Percentiles rank a stretch among this genome's conserved stretches.
Evolutionary conservation across 2,888 invertebrate species (phyloP).

Genomic region (Thysanoteuthis rhombus): DNA sequence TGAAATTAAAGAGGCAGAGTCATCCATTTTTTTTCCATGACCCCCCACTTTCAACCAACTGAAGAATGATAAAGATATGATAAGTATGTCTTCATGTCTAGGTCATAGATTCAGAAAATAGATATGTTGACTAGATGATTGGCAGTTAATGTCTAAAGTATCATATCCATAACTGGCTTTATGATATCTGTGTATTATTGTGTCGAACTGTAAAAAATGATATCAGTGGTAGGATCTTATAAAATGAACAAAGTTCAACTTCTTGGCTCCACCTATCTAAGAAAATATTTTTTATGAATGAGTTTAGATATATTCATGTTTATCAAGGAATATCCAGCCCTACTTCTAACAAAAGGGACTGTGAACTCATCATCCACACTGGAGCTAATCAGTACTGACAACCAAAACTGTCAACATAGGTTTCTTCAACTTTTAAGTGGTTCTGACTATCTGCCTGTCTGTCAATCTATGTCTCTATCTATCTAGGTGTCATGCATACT

Average conservation of each 20-base stretch:
- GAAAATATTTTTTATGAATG: background rate
- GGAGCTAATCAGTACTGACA: too few relatives aligned
- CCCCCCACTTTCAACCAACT: background rate
- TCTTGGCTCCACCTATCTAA: background rate
- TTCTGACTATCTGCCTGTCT: too few relatives aligned
- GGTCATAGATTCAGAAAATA: background rate
- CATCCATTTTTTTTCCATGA: background rate
- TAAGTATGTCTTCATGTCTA: background rate
- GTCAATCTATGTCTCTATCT: too few relatives aligned
- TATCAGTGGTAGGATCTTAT: background rate
- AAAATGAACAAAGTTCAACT: background rate
- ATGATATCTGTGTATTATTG: background rate
- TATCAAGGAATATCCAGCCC: background rate
- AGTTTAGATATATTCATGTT: background rate
- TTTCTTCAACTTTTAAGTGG: too few relatives aligned
- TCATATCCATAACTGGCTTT: background rate
- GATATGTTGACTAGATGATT: background rate
- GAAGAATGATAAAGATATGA: background rate
- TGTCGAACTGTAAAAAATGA: background rate
- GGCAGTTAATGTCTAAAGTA: background rate
- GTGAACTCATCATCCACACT: too few relatives aligned
- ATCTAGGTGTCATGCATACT: too few relatives aligned
- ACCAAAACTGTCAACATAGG: too few relatives aligned
- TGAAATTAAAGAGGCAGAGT: background rate
- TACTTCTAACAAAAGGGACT: too few relatives aligned